phyloP scores from a whole-genome alignment of 1,140 invertebrate genomes.

The Brachionus plicatilis region DNA sequence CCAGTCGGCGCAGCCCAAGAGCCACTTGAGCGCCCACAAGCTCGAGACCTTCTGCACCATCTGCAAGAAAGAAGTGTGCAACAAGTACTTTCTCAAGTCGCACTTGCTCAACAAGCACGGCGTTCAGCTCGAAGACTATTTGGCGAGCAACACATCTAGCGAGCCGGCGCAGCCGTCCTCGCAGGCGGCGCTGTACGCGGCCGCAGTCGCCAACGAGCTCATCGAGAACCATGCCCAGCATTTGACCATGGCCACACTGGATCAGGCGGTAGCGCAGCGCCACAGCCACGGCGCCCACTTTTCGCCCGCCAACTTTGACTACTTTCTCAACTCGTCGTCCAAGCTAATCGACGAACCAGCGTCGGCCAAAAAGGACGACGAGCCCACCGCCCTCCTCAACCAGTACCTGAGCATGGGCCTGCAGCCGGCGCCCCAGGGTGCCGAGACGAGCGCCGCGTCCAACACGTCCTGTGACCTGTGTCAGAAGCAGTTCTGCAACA shows the following conservation, averaged over 20 bases:
- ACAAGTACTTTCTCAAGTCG: slow-evolving; percentile 52
- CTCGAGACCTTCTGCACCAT: slow-evolving; percentile 76
- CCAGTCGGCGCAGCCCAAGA: neutral
- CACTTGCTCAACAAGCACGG: slow-evolving; percentile 36
- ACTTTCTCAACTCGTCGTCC: neutral
- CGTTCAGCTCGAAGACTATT: slow-evolving; percentile 25
- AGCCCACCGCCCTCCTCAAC: neutral
- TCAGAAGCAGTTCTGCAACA: slow-evolving; percentile 41
- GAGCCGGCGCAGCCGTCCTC: neutral
- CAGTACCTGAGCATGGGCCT: slow-evolving; percentile 19
- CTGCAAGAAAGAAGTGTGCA: slow-evolving; percentile 61
- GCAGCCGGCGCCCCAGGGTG: neutral
- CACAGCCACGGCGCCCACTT: neutral
- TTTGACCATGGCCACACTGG: neutral
- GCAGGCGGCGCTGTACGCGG: neutral
- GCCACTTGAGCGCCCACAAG: neutral
- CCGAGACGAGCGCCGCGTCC: neutral
- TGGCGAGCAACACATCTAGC: slow-evolving; percentile 12
- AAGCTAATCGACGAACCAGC: neutral
- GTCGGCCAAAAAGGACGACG: neutral
- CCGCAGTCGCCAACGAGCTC: slow-evolving; percentile 7
- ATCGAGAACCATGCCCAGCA: slow-evolving; percentile 23
- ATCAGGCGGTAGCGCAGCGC: neutral
- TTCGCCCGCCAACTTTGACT: neutral
- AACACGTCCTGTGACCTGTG: slow-evolving; percentile 38